These are phyloP conservation scores for Chanos chanos DNA, from an alignment of 2,797 vertebrate species.

Conservation along the genomic window DNA sequence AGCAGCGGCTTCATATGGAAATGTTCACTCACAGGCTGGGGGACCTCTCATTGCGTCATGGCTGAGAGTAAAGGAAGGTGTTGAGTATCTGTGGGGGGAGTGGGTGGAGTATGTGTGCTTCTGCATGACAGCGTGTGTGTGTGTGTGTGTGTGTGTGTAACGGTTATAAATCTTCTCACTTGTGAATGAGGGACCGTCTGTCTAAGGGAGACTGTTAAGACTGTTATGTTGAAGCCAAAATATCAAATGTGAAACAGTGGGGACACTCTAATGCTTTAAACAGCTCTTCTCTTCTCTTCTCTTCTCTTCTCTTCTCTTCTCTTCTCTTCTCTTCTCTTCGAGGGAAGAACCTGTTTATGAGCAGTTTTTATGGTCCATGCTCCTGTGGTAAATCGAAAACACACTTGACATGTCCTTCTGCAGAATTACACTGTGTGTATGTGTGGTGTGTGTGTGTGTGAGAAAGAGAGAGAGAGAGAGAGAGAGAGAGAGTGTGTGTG, in stretches of 20 bases:
- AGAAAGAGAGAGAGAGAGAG: not conserved
- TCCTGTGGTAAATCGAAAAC: too few species aligned
- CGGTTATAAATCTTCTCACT: not conserved
- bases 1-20: slow-evolving; percentile 8
- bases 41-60: slow-evolving; percentile 29
- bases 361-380: too few species aligned
- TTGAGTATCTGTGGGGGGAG: not conserved
- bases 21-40: slow-evolving; percentile 7
- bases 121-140: slow-evolving; percentile 12
- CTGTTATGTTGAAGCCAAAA: too few species aligned
- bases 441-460: slow-evolving; percentile 1
- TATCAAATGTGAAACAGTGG: too few species aligned
- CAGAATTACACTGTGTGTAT: slow-evolving; percentile 8
- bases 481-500: not conserved
- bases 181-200: too few species aligned
- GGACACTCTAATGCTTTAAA: too few species aligned
- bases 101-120: slow-evolving; percentile 25
- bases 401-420: too few species aligned
- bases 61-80: slow-evolving; percentile 20
- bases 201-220: too few species aligned
- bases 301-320: too few species aligned
- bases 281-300: too few species aligned
- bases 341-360: too few species aligned
- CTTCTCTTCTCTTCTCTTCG: too few species aligned
- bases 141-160: not conserved